These are phyloP conservation scores for Carassius gibelio DNA, from an alignment of 2,113 vertebrate genomes.

Conservation along the genomic window DNA sequence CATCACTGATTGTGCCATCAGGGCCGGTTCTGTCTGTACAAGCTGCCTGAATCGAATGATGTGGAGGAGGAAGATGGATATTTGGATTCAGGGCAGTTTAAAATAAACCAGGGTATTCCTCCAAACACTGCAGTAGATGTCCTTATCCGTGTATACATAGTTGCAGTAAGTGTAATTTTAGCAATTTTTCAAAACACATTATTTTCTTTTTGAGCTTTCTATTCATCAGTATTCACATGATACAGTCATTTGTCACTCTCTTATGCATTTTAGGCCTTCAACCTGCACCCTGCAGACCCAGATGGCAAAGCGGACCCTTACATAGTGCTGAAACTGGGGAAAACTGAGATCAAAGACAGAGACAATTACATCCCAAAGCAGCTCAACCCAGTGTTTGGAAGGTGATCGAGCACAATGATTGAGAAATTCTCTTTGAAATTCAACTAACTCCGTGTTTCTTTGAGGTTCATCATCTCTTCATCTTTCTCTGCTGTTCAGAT, in stretches of 20 bases:
- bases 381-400: conserved; percentile 93
- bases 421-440: background rate
- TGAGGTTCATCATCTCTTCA: conserved; percentile 16
- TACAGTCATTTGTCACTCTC: background rate
- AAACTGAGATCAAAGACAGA: conserved; percentile 94
- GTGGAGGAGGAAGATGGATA: conserved; percentile 54
- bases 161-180: conserved; percentile 83
- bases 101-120: conserved; percentile 87
- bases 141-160: conserved; percentile 89
- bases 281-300: conserved; percentile 92
- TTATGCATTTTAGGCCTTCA: conserved; percentile 75
- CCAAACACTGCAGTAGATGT: conserved; percentile 80
- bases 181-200: background rate
- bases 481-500: conserved; percentile 73
- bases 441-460: background rate
- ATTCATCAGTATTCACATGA: background rate
- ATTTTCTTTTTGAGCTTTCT: background rate
- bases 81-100: conserved; percentile 72
- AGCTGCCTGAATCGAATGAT: conserved; percentile 63
- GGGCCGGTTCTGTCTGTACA: conserved; percentile 94
- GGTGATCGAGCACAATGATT: conserved; percentile 69
- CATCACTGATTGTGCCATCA: conserved; percentile 58
- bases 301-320: conserved; percentile 98
- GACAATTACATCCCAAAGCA: conserved; percentile 97
- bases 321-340: conserved; percentile 88